Evolutionary conservation across 2,888 invertebrate genomes (phyloP).

Genomic region (Nomada lathburiana): DNA sequence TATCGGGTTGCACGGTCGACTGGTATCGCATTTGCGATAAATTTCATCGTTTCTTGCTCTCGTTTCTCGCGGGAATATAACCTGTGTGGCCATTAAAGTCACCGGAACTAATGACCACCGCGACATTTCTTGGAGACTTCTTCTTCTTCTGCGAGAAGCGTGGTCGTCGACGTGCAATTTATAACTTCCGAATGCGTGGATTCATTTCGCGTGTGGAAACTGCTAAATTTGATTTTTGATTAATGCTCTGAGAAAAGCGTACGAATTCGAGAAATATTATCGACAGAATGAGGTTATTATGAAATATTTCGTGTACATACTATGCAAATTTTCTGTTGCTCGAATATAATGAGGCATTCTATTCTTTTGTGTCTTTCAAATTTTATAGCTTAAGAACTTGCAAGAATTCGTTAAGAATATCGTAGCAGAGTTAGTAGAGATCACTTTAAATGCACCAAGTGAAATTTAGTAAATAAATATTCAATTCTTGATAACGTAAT

Average conservation of each 20-base stretch:
- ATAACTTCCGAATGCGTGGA: neutral
- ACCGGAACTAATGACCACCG: constrained; percentile 14
- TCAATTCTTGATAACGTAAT: no score
- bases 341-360: no score
- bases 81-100: constrained; percentile 18
- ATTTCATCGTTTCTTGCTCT: constrained; percentile 9
- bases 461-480: no score
- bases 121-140: neutral
- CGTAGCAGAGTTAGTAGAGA: no score
- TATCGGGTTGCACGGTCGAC: neutral
- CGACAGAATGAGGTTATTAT: neutral
- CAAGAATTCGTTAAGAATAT: no score
- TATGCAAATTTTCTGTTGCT: no score
- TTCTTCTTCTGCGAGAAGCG: neutral
- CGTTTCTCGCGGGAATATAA: neutral
- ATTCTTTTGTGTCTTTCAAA: no score
- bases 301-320: no score
- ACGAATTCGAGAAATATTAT: neutral
- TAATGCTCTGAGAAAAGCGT: neutral
- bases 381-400: no score
- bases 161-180: neutral
- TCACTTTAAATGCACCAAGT: no score
- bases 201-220: neutral
- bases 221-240: neutral
- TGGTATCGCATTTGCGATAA: constrained; percentile 15